Conservation (phyloP, 2,113 vertebrate species). For the Accipiter virgatus region DNA sequence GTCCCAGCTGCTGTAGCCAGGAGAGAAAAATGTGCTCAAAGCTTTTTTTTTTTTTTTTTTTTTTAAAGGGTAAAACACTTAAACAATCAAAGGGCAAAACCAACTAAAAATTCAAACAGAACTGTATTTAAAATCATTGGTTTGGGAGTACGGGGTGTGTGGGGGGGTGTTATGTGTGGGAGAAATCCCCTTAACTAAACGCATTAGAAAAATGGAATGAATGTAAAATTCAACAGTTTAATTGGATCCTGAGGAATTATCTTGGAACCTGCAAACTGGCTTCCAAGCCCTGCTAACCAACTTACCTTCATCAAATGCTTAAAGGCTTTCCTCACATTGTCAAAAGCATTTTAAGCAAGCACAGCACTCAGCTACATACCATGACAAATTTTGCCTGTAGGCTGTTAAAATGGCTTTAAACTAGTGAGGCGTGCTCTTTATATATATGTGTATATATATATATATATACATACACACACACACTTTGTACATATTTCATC, state of each 20-base stretch:
- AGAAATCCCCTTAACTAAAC: constrained; percentile 63
- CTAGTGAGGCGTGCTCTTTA: neutral
- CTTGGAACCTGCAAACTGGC: constrained; percentile 58
- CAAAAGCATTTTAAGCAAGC: constrained; percentile 59
- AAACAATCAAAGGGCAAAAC: constrained; percentile 51
- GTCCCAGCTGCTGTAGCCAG: neutral
- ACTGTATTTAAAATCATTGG: constrained; percentile 32
- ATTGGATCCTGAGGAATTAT: constrained; percentile 56
- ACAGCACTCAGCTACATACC: constrained; percentile 37
- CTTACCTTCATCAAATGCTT: constrained; percentile 68
- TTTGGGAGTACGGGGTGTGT: neutral
- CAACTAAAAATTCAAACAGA: constrained; percentile 8
- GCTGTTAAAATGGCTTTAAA: constrained; percentile 46
- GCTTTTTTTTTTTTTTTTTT: neutral
- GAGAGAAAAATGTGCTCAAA: constrained; percentile 39
- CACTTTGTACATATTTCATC: neutral
- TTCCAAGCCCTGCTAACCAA: constrained; percentile 52
- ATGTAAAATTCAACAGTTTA: constrained; percentile 67
- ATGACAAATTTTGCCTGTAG: constrained; percentile 34
- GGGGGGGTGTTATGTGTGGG: neutral
- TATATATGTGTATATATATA: neutral
- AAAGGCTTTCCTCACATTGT: constrained; percentile 62
- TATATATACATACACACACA: neutral
- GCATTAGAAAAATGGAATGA: constrained; percentile 54
- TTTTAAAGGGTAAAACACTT: constrained; percentile 6